Evolutionary conservation across 2,797 vertebrate genomes (phyloP).

Genomic region (Sebastes goodei): DNA sequence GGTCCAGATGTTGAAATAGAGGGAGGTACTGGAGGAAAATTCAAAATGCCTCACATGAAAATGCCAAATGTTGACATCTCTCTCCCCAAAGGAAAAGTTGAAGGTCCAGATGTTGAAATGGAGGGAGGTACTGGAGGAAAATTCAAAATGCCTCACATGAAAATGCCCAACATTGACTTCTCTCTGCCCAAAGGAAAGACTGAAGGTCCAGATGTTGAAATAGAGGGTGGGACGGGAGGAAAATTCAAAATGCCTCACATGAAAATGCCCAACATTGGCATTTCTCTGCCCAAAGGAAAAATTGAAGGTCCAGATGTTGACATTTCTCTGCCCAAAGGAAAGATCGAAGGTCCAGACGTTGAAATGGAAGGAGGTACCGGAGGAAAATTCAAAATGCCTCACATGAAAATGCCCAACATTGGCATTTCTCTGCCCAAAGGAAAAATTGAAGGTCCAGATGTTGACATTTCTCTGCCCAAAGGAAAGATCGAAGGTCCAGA

Average conservation of each 20-base stretch:
- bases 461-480: background rate
- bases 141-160: too few species aligned
- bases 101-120: conserved; percentile 10
- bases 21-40: rapidly evolving
- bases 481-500: background rate
- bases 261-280: rapidly evolving
- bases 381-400: too few species aligned
- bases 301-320: background rate
- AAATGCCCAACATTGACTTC: rapidly evolving
- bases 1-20: background rate
- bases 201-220: conserved; percentile 20
- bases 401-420: too few species aligned
- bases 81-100: conserved; percentile 54
- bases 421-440: too few species aligned
- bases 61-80: rapidly evolving
- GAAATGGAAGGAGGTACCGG: too few species aligned
- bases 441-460: too few species aligned
- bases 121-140: rapidly evolving
- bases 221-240: rapidly evolving
- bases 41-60: too few species aligned
- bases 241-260: background rate
- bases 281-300: background rate
- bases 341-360: too few species aligned
- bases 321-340: too few species aligned
- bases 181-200: conserved; percentile 61